These are phyloP conservation scores for Mormyrops boulengeri DNA, from an alignment of 2,797 vertebrate genomes.

Conservation along the genomic window DNA sequence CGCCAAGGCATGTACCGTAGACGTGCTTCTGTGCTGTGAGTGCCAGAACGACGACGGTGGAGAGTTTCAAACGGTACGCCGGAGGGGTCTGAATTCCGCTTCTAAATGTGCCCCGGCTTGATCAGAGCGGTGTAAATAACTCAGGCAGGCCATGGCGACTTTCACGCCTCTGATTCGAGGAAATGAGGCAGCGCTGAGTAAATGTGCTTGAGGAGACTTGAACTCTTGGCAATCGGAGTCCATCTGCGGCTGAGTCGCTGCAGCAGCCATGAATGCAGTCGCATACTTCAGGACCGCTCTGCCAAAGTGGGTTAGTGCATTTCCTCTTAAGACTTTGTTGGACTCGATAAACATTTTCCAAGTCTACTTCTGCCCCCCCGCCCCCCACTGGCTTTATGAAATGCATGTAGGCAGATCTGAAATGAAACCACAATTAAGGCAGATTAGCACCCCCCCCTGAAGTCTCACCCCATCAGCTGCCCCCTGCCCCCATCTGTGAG, in stretches of 20 bases:
- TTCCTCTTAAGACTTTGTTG: not conserved
- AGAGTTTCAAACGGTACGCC: not conserved
- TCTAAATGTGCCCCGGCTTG: not conserved
- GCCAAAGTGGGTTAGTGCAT: not conserved
- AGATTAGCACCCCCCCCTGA: conserved; percentile 18
- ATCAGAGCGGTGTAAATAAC: not conserved
- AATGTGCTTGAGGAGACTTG: not conserved
- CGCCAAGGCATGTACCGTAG: not conserved
- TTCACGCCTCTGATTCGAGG: not conserved
- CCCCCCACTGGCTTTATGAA: not conserved
- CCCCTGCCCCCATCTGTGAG: conserved; percentile 14
- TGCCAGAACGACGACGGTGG: not conserved
- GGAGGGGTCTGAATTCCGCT: not conserved
- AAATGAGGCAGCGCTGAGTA: not conserved
- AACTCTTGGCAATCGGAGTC: not conserved
- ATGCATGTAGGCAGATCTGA: conserved; percentile 17
- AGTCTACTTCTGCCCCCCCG: not conserved
- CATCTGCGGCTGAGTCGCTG: not conserved
- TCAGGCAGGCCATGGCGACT: not conserved
- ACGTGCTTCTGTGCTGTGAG: not conserved
- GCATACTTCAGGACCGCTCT: not conserved
- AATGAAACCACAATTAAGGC: conserved; percentile 26
- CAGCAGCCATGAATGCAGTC: not conserved
- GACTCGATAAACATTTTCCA: conserved; percentile 1
- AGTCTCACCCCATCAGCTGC: not conserved